These are phyloP conservation scores for Anas flavirostris DNA, from an alignment of 2,797 vertebrate species.

Conservation along the genomic window DNA sequence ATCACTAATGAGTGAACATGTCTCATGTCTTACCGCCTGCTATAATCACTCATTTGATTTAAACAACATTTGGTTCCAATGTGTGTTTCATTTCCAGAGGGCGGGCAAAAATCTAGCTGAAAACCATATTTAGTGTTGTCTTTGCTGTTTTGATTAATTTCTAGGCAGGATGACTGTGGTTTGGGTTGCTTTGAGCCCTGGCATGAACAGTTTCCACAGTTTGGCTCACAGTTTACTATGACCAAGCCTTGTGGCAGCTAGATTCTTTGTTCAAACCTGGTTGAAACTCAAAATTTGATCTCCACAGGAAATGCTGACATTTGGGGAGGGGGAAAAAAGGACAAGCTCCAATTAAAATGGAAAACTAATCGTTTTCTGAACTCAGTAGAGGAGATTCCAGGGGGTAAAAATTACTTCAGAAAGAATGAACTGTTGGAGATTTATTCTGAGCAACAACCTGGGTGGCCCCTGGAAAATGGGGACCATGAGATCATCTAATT, in stretches of 20 bases:
- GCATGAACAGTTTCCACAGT: conserved; percentile 46
- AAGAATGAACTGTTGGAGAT: not conserved
- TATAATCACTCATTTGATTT: conserved; percentile 68
- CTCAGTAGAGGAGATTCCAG: not conserved
- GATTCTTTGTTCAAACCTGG: conserved; percentile 11
- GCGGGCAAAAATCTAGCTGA: conserved; percentile 38
- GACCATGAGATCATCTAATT: conserved; percentile 43
- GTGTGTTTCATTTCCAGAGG: conserved; percentile 57
- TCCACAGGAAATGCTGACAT: conserved; percentile 29
- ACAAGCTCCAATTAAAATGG: not conserved
- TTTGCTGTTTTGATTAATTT: conserved; percentile 68
- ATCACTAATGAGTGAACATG: conserved; percentile 71
- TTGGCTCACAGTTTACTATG: conserved; percentile 21
- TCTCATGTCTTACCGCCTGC: conserved; percentile 42
- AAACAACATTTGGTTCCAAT: conserved; percentile 67
- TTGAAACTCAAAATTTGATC: conserved; percentile 14
- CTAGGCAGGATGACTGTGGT: conserved; percentile 67
- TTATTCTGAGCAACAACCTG: not conserved
- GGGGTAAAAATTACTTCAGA: not conserved
- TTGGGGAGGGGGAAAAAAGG: not conserved
- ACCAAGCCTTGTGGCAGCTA: conserved; percentile 17
- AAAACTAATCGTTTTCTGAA: conserved; percentile 6
- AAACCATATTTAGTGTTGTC: conserved; percentile 51
- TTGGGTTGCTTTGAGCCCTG: conserved; percentile 52
- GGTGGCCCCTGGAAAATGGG: conserved; percentile 36